Evolutionary conservation across 2,113 vertebrate genomes (phyloP), one percentile per base, ranked within the genome.

Genomic region (Varanus salvator): DNA sequence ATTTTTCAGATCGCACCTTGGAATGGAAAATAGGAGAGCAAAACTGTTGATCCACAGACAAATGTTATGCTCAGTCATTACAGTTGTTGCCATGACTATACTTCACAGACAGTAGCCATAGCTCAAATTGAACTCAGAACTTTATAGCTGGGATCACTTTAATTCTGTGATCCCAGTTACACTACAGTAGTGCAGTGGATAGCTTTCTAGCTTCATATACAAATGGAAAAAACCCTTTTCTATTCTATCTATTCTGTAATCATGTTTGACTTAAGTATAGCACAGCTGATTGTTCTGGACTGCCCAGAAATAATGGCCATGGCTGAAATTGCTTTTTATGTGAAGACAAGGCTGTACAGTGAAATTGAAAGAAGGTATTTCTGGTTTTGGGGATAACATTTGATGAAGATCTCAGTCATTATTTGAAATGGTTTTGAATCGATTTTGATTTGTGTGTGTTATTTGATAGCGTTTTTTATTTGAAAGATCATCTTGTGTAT

Each of bases 191-290:
- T 80, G 0, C 7, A 54, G 50, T n/a, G 44, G 4, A 14, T 64
- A 1, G 86, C 34, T 27, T 14, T 50, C 57, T 60, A 60, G 57
- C 3, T 14, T 72, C 76, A 1, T 25, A 27, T 0, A 38, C 0
- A 0, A 31, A 6, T 0, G 0, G 0, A 25, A 6, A 0, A 3
- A 0, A 44, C 38, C 38, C 38, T 44, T 2, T 44, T 44, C 38
- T 44, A 44, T 44, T 44, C 38, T 44, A 44, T 44, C 38, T 44
- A 44, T 44, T 44, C 38, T 44, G 3, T 44, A 44, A 44, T 44
- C 38, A 44, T 44, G 38, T 44, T 60, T 60, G 1, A 60, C 57
- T 15, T 60, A 15, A 60, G 57, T 60, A 60, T 60, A 60, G 9
- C 8, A 7, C 8, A 29, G 68, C 27, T 57, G 29, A 34, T 85